Conservation (phyloP, 2,888 invertebrate species). For the Diaphora mendica region DNA sequence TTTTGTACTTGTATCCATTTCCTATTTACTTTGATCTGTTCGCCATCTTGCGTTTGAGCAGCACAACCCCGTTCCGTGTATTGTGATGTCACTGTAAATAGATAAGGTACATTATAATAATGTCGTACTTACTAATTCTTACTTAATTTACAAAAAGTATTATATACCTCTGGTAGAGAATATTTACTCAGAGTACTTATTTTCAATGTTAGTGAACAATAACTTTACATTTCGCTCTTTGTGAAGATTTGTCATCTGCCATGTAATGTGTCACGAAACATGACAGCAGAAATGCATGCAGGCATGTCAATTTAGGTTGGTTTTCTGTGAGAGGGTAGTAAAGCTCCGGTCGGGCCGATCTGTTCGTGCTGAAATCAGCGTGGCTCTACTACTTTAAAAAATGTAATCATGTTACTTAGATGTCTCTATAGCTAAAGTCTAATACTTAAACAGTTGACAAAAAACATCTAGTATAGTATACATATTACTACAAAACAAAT, state of each 20-base stretch:
- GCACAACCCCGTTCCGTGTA: conserved; percentile 89
- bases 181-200: not conserved
- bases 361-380: no score
- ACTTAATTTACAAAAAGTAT: no score
- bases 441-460: no score
- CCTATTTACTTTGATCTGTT: conserved; percentile 82
- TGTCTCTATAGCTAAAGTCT: not conserved
- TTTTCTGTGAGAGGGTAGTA: no score
- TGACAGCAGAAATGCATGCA: no score
- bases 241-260: no score
- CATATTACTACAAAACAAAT: not conserved
- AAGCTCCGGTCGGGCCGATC: no score
- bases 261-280: no score
- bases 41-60: conserved; percentile 87
- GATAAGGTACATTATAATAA: conserved; percentile 15
- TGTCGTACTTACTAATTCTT: not conserved
- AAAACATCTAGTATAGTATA: not conserved
- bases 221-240: no score
- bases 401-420: not conserved
- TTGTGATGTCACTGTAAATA: conserved; percentile 63
- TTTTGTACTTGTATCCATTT: conserved; percentile 88
- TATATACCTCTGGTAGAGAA: not conserved
- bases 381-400: no score
- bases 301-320: no score
- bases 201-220: not conserved